Conservation (phyloP, 2,888 invertebrate genomes). For the Epirrhoe alternata region DNA sequence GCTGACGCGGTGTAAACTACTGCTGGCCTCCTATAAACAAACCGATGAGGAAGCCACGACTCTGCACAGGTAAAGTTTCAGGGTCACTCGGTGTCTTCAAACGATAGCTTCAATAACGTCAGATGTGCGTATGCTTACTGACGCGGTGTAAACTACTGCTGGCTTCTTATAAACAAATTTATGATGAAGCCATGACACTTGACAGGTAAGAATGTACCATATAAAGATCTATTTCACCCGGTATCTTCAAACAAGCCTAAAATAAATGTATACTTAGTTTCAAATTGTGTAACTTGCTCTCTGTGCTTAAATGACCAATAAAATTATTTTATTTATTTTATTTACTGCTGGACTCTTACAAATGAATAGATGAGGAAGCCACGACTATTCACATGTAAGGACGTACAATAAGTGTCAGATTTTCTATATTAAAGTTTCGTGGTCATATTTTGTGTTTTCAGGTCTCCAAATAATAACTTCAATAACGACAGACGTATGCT, state of each 20-base stretch:
- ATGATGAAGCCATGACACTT: conserved; percentile 46
- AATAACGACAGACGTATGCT: conserved; percentile 61
- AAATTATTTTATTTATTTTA: too few species aligned
- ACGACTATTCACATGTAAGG: conserved; percentile 62
- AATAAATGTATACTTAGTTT: too few species aligned
- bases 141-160: conserved; percentile 71
- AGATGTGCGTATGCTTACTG: conserved; percentile 69
- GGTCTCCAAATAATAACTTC: conserved; percentile 65
- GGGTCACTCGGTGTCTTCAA: conserved; percentile 56
- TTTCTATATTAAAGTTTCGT: not conserved
- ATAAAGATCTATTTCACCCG: too few species aligned
- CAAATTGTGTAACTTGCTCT: too few species aligned
- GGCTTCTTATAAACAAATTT: conserved; percentile 60
- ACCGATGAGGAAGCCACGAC: conserved; percentile 43
- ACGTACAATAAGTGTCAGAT: too few species aligned
- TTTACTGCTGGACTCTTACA: conserved; percentile 63
- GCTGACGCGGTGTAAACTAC: conserved; percentile 70
- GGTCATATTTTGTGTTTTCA: conserved; percentile 29
- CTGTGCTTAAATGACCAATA: too few species aligned
- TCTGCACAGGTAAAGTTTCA: conserved; percentile 58
- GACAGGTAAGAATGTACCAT: too few species aligned
- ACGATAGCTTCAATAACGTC: conserved; percentile 63
- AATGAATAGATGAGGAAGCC: conserved; percentile 43
- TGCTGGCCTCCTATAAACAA: conserved; percentile 64
- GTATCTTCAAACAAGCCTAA: too few species aligned